Evolutionary conservation across 1,140 invertebrate genomes (phyloP).

Genomic region (Pygmarrhopalites habei): DNA sequence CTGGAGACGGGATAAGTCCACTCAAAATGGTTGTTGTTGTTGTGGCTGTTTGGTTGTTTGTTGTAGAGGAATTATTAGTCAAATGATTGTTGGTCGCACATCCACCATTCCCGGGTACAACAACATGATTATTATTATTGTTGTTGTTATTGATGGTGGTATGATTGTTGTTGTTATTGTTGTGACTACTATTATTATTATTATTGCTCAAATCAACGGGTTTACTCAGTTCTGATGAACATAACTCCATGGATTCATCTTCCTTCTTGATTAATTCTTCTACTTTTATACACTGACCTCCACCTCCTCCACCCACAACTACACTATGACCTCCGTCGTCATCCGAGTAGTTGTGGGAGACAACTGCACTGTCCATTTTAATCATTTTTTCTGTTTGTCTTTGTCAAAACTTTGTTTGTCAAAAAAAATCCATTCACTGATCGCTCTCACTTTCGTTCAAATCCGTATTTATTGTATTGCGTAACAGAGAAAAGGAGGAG

Average conservation of each 20-base stretch:
- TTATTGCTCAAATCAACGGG: slow-evolving; percentile 39
- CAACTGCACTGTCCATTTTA: slow-evolving; percentile 22
- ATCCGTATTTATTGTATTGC: too few relatives aligned
- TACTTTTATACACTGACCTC: not conserved
- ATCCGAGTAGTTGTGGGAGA: not conserved
- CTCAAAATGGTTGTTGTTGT: not conserved
- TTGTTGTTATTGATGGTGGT: slow-evolving; percentile 9
- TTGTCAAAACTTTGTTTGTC: too few relatives aligned
- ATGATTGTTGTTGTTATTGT: slow-evolving; percentile 18
- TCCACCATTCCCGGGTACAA: slow-evolving; percentile 4
- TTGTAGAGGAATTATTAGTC: not conserved
- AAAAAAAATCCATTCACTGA: too few relatives aligned
- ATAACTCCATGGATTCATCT: slow-evolving; percentile 23
- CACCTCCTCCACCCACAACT: not conserved
- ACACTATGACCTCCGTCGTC: slow-evolving; percentile 16
- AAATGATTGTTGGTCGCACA: not conserved
- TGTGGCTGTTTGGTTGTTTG: not conserved
- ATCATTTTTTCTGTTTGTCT: slow-evolving; percentile 4
- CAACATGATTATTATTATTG: slow-evolving; percentile 7
- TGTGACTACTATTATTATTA: slow-evolving; percentile 29
- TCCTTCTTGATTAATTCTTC: slow-evolving; percentile 7
- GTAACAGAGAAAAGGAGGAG: too few relatives aligned
- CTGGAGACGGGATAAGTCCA: not conserved
- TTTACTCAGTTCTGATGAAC: slow-evolving; percentile 23
- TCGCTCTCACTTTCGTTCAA: too few relatives aligned